Evolutionary conservation across 2,113 vertebrate genomes (phyloP).

Genomic region (Enhydra lutris): DNA sequence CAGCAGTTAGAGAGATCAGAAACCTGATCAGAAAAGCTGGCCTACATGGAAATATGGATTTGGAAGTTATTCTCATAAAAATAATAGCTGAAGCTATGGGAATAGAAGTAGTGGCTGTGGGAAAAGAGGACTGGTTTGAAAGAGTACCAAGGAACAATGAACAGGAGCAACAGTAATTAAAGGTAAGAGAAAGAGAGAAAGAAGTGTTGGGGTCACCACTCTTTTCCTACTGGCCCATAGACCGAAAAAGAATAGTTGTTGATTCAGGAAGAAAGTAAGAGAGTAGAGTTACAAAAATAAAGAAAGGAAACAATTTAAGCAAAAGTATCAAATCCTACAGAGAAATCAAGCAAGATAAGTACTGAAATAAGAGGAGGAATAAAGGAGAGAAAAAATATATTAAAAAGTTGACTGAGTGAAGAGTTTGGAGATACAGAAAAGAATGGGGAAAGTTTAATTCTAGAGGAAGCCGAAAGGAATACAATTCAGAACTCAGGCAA

Average conservation of each 20-base stretch:
- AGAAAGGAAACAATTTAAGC: background rate
- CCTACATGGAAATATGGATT: background rate
- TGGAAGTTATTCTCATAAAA: conserved; percentile 4
- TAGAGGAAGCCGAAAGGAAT: background rate
- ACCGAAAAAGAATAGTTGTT: background rate
- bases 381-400: conserved; percentile 29
- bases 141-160: background rate
- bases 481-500: conserved; percentile 39
- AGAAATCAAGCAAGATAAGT: background rate
- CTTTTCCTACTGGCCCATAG: background rate
- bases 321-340: background rate
- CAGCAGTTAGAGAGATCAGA: background rate
- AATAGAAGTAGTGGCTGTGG: background rate
- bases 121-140: background rate
- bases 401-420: background rate
- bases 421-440: background rate
- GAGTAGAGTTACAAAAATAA: background rate
- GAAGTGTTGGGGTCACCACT: background rate
- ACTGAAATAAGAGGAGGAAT: conserved; percentile 4
- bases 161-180: background rate
- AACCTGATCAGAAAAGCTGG: background rate
- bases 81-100: background rate
- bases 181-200: background rate
- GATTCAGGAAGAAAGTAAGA: conserved; percentile 30
- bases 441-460: background rate